These are phyloP conservation scores for Urocolius indicus DNA, from an alignment of 2,113 vertebrate genomes.

Conservation along the genomic window DNA sequence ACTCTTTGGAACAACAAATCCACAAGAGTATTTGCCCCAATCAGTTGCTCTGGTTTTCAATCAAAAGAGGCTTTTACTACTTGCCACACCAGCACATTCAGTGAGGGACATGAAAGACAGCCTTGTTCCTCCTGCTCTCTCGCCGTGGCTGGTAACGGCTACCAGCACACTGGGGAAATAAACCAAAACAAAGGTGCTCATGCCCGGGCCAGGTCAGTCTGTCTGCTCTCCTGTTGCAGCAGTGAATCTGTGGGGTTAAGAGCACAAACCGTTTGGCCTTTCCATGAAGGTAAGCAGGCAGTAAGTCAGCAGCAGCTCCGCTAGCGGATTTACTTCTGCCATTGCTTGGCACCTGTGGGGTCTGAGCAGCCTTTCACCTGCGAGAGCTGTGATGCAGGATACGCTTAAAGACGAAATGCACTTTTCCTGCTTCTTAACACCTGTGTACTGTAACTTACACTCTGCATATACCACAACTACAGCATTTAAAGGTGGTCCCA, in stretches of 20 bases:
- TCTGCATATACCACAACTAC: not conserved
- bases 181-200: not conserved
- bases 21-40: not conserved
- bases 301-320: not conserved
- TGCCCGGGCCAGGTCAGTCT: not conserved
- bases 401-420: not conserved
- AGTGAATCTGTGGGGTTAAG: rapidly evolving
- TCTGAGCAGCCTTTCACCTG: not conserved
- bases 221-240: rapidly evolving
- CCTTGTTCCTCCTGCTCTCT: not conserved
- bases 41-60: slow-evolving; percentile 14
- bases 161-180: not conserved
- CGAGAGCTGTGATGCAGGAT: not conserved
- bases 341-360: not conserved
- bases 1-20: not conserved
- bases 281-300: not conserved
- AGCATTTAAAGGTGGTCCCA: not conserved
- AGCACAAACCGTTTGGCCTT: not conserved
- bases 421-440: not conserved
- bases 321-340: not conserved
- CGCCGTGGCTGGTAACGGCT: not conserved
- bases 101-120: not conserved
- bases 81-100: not conserved
- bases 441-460: not conserved
- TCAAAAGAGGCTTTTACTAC: slow-evolving; percentile 1